phyloP scores from a whole-genome alignment of 2,797 vertebrate species.

The Syncerus caffer region DNA sequence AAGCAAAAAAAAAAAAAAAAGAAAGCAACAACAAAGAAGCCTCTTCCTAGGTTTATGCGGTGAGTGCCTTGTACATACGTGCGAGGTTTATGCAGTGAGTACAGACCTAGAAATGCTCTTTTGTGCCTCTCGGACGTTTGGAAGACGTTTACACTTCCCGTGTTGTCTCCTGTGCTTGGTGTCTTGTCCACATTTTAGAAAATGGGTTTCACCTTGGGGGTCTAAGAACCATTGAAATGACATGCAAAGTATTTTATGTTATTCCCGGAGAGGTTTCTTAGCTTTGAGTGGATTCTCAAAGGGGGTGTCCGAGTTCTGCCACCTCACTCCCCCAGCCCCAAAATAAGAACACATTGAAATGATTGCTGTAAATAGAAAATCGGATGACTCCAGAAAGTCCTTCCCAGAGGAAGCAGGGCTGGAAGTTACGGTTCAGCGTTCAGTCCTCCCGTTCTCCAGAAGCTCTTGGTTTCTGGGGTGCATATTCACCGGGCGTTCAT shows the following conservation, averaged over 20 bases:
- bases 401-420: background rate
- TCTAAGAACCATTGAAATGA: background rate
- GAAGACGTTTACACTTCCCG: background rate
- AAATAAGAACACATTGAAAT: background rate
- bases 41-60: background rate
- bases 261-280: background rate
- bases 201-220: background rate
- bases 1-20: background rate
- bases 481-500: background rate
- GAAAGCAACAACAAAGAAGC: background rate
- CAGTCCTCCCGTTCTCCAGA: background rate
- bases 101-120: background rate
- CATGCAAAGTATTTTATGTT: background rate
- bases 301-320: background rate
- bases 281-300: background rate
- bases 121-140: fast-evolving
- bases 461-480: background rate
- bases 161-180: background rate
- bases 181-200: background rate
- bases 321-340: background rate
- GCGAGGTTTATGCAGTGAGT: background rate
- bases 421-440: background rate
- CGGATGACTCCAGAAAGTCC: background rate
- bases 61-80: background rate
- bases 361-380: slow-evolving; percentile 7